Base-by-base conservation (phyloP, 2,113 vertebrate genomes). In the Lathamus discolor region DNA sequence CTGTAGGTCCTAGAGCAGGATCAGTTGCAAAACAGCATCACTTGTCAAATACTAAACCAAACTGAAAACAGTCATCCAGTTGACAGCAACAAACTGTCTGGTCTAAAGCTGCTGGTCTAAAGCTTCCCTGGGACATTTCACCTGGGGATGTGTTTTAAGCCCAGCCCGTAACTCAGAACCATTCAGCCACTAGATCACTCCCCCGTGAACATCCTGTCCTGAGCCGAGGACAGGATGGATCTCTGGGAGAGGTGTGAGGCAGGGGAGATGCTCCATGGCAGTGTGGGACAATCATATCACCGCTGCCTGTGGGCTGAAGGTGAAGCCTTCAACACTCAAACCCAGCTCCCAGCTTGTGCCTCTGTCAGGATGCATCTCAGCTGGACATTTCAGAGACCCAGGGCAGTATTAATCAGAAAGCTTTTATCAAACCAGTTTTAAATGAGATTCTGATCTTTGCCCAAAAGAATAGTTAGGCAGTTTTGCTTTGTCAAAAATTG, bases 201-300 rank as follows among this genome's bases (percentile, higher is more conserved):
- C 19, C 55, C 55, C 31, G 18, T 7, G 5, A 33, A 55, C 54
- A 33, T 33, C 54, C 54, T 55, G 54, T 20, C 18, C 54, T 55
- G 31, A 55, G 18, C 31, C 18, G 12, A n/a, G 31, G 19, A 57
- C 55, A 13, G 31, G 31, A 3, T 9, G 28, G 59, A n/a, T 55
- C 73, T 54, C 35, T 84, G 55, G 33, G 35, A 23, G 51, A 10
- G 16, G 6, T 4, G 2, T 7, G 35, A 63, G 43, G 66, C n/a
- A 17, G 23, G 2, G 11, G 72, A 73, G n/a, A 5, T 48, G 44
- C 49, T 75, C 74, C 12, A 3, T 8, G 51, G 43, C 43, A 41
- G 28, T 1, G 0, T 14, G 64, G 22, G 28, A 27, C 31, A 51
- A 4, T 2, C 16, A 3, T 11, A 35, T 6, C 27, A 17, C 27